A percentile compares a stretch with the other conserved stretches of the same genome.
These are phyloP conservation scores for Nixonia krombeini DNA, from an alignment of 1,140 invertebrate genomes.

Conservation along the genomic window DNA sequence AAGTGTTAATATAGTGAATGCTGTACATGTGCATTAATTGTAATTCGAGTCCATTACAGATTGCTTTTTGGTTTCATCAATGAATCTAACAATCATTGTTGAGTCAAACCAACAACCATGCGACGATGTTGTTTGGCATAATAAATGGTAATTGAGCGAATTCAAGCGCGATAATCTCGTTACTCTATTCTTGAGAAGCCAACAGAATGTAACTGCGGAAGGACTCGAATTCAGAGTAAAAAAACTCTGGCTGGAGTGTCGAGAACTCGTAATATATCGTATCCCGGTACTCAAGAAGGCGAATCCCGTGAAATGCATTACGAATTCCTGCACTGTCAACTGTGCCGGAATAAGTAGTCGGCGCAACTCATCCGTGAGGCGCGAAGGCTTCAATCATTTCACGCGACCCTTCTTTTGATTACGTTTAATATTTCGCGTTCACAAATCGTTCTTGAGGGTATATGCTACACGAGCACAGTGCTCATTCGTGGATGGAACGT, in stretches of 20 bases:
- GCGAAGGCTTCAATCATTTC: conserved; percentile 55
- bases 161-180: conserved; percentile 56
- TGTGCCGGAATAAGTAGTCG: conserved; percentile 14
- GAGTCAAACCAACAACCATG: neutral
- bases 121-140: neutral
- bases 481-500: neutral
- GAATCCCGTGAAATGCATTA: conserved; percentile 50
- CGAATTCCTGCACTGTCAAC: conserved; percentile 18
- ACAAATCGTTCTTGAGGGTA: conserved; percentile 21
- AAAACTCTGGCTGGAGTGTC: conserved; percentile 29
- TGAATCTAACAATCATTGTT: too few relatives aligned
- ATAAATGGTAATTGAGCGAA: conserved; percentile 54
- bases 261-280: conserved; percentile 46
- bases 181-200: conserved; percentile 60
- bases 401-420: conserved; percentile 45
- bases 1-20: too few relatives aligned
- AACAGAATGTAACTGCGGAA: conserved; percentile 58
- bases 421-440: conserved; percentile 49
- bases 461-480: conserved; percentile 19
- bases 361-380: conserved; percentile 45
- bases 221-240: conserved; percentile 33
- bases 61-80: neutral
- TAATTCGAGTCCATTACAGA: too few relatives aligned
- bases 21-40: conserved; percentile 5
- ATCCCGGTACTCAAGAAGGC: conserved; percentile 51